Evolutionary conservation across 2,113 vertebrate genomes (phyloP).

Genomic region (Oriolus oriolus): DNA sequence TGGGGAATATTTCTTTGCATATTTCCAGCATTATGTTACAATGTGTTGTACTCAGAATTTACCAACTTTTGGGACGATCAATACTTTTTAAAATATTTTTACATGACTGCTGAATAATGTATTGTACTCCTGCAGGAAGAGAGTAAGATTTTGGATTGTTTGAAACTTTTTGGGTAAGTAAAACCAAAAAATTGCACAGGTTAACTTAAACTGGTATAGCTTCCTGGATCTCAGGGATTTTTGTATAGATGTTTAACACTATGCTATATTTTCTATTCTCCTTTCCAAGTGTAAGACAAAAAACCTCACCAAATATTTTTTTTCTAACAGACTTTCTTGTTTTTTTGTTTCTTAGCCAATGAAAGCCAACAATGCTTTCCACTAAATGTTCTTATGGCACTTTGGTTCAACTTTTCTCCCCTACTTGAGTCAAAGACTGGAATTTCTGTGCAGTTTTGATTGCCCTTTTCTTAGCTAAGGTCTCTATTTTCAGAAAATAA

Average conservation of each 20-base stretch:
- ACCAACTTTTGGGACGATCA: neutral
- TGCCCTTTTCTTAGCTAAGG: neutral
- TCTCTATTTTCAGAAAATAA: neutral
- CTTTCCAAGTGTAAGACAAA: neutral
- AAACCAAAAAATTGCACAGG: neutral
- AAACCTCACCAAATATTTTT: neutral
- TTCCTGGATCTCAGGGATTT: accelerated
- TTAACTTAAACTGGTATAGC: neutral
- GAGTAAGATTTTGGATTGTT: neutral
- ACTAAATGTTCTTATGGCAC: neutral
- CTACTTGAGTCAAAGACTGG: neutral
- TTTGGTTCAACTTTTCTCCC: neutral
- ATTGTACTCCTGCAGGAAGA: neutral
- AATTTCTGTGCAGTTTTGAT: neutral
- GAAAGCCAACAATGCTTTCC: neutral
- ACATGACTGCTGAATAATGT: neutral
- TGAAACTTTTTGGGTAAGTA: neutral
- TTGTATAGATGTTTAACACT: neutral
- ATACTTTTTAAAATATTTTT: neutral
- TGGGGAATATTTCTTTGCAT: neutral
- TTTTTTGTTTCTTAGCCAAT: neutral
- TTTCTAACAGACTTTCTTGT: neutral
- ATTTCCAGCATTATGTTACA: neutral
- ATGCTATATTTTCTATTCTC: neutral
- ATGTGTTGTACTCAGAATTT: neutral